A percentile compares a stretch with the other conserved stretches of the same genome.
phyloP scores from a whole-genome alignment of 2,113 vertebrate genomes.

The Pao palembangensis region DNA sequence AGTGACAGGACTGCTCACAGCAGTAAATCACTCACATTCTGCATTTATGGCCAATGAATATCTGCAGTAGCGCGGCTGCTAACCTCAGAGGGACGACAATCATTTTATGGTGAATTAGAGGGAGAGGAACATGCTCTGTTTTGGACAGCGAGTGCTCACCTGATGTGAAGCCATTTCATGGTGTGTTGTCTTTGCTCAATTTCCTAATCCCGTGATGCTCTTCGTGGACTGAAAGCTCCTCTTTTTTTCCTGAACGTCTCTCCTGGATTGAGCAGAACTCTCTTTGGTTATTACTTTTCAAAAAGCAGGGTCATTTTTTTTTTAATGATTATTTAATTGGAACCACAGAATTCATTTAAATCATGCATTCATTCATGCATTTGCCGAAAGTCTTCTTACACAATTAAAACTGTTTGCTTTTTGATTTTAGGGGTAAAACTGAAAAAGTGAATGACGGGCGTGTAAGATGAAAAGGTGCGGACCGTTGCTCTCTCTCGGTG shows the following conservation, averaged over 20 bases:
- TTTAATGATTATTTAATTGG: too few relatives aligned
- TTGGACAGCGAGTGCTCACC: slow-evolving; percentile 18
- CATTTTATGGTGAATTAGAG: slow-evolving; percentile 66
- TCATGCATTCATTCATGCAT: neutral
- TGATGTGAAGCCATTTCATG: slow-evolving; percentile 54
- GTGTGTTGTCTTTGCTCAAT: slow-evolving; percentile 53
- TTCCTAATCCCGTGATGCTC: slow-evolving; percentile 25
- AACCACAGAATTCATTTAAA: too few relatives aligned
- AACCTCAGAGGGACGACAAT: slow-evolving; percentile 57
- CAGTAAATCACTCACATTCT: slow-evolving; percentile 65
- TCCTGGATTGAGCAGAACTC: neutral
- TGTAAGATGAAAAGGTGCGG: neutral
- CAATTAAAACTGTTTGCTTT: neutral
- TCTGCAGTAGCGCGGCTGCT: slow-evolving; percentile 42
- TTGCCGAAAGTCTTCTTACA: too few relatives aligned
- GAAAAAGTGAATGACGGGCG: slow-evolving; percentile 21
- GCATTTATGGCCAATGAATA: slow-evolving; percentile 71
- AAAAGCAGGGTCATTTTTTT: slow-evolving; percentile 24
- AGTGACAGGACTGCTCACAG: slow-evolving; percentile 48
- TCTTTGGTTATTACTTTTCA: slow-evolving; percentile 59
- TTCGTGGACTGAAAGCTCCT: slow-evolving; percentile 12
- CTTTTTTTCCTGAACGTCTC: slow-evolving; percentile 4
- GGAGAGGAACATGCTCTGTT: slow-evolving; percentile 35
- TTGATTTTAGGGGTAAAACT: neutral
- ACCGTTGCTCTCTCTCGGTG: slow-evolving; percentile 13